Conservation (phyloP, 2,888 invertebrate species). For the Mycogona germanica region DNA sequence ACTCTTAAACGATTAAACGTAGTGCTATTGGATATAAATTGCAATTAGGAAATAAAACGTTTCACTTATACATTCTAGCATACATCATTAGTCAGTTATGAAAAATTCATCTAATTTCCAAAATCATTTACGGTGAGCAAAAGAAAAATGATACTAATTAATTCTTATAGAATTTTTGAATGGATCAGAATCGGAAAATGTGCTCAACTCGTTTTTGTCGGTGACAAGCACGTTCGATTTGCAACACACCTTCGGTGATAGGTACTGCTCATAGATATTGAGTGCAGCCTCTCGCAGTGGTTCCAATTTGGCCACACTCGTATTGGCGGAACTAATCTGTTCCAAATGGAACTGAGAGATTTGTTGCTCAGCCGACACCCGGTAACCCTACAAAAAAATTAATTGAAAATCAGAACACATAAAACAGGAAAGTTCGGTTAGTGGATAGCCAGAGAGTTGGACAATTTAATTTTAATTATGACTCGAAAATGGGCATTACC, state of each 20-base stretch:
- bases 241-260: slow-evolving; percentile 50
- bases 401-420: not conserved
- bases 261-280: slow-evolving; percentile 62
- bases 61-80: no score
- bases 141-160: no score
- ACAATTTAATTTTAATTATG: not conserved
- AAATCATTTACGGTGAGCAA: no score
- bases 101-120: not conserved
- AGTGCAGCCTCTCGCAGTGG: slow-evolving; percentile 49
- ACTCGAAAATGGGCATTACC: slow-evolving; percentile 35
- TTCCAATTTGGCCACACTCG: slow-evolving; percentile 29
- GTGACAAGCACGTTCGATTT: slow-evolving; percentile 2
- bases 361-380: slow-evolving; percentile 37
- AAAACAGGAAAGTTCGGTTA: slow-evolving; percentile 8
- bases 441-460: not conserved
- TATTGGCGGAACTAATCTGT: slow-evolving; percentile 8
- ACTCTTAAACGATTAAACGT: slow-evolving; percentile 5
- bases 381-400: slow-evolving; percentile 30
- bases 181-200: not conserved
- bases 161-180: slow-evolving; percentile 6
- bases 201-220: not conserved
- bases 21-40: no score
- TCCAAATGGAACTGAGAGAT: slow-evolving; percentile 32
- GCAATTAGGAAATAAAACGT: no score
- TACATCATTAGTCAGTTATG: no score